These are phyloP conservation scores for Carettochelys insculpta DNA, from an alignment of 2,113 vertebrate species.

Conservation along the genomic window DNA sequence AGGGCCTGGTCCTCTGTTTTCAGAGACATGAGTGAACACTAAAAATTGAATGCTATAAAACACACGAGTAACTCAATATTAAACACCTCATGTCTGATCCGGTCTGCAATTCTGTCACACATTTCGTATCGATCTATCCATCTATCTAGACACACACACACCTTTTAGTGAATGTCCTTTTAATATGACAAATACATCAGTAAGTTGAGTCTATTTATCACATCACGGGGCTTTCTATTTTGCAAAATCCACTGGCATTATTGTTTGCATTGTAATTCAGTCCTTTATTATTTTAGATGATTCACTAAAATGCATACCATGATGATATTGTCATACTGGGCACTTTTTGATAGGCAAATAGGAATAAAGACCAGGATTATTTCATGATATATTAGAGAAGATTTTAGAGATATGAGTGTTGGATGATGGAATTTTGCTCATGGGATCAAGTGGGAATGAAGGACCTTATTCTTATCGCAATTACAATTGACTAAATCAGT, in stretches of 20 bases:
- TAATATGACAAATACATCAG: background rate
- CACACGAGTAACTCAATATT: background rate
- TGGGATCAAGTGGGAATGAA: background rate
- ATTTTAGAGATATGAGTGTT: rapidly evolving
- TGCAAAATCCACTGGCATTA: background rate
- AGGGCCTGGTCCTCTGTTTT: background rate
- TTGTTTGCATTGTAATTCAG: background rate
- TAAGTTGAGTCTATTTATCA: background rate
- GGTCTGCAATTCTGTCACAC: background rate
- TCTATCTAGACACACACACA: too few relatives aligned
- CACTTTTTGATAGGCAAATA: background rate
- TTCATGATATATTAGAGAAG: background rate
- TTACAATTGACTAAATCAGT: background rate
- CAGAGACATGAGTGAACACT: background rate
- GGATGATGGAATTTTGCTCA: background rate
- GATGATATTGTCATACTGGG: background rate
- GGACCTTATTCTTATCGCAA: background rate
- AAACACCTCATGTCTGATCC: background rate
- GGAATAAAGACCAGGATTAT: background rate
- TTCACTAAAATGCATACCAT: background rate
- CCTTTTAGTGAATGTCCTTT: background rate
- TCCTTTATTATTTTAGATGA: background rate
- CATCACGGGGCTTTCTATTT: background rate
- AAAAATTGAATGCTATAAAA: background rate
- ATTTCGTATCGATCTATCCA: background rate